These are phyloP conservation scores for Nemotelus pantherinus DNA, from an alignment of 2,888 invertebrate genomes.

Conservation along the genomic window DNA sequence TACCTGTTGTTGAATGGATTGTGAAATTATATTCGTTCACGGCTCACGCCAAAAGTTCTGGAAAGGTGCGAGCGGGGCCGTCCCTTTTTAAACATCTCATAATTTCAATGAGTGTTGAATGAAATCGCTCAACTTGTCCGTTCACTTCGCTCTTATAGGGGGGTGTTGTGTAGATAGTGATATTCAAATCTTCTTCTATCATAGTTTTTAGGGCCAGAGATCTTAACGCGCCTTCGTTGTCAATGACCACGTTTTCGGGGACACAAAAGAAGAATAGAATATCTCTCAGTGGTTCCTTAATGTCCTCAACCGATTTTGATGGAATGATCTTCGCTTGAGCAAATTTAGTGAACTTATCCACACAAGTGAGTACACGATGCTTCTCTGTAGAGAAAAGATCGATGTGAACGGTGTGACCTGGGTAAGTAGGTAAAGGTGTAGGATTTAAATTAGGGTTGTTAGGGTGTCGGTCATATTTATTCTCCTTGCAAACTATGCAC, in stretches of 20 bases:
- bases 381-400: conserved; percentile 44
- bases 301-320: no score
- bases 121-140: conserved; percentile 28
- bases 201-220: conserved; percentile 17
- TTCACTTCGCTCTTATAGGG: conserved; percentile 37
- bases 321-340: background rate
- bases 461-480: conserved; percentile 46
- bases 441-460: conserved; percentile 3
- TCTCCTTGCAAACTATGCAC: conserved; percentile 42
- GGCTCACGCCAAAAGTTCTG: conserved; percentile 48
- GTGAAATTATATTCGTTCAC: conserved; percentile 44
- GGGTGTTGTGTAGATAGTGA: conserved; percentile 10
- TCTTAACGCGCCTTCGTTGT: conserved; percentile 44
- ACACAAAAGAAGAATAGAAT: conserved; percentile 23
- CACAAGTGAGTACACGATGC: conserved; percentile 43
- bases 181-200: conserved; percentile 19
- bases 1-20: conserved; percentile 48
- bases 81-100: conserved; percentile 50
- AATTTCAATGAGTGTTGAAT: conserved; percentile 42
- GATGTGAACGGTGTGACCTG: conserved; percentile 29
- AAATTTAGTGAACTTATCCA: conserved; percentile 48
- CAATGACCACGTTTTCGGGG: conserved; percentile 35
- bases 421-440: conserved; percentile 38
- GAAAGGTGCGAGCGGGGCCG: conserved; percentile 42
- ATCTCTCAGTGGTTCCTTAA: no score